phyloP scores from a whole-genome alignment of 1,140 invertebrate genomes.

The Heliconius himera region DNA sequence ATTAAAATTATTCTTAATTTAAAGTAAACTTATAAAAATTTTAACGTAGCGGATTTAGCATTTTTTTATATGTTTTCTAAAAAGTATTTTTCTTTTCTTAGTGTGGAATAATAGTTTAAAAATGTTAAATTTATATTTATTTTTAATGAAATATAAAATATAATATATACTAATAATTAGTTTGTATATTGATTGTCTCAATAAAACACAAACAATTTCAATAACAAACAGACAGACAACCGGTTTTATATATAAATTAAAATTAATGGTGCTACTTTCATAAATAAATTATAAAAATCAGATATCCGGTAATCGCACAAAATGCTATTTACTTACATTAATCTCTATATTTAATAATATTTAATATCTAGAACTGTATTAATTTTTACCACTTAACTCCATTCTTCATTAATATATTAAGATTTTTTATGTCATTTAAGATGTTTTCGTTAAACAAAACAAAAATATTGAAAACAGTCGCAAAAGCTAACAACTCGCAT shows the following conservation, averaged over 20 bases:
- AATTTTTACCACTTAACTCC: background rate
- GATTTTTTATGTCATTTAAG: background rate
- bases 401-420: background rate
- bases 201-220: background rate
- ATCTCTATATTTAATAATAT: background rate
- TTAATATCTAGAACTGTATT: background rate
- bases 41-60: no score
- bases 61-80: no score
- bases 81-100: no score
- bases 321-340: background rate
- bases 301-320: background rate
- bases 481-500: background rate
- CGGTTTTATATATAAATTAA: background rate
- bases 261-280: background rate
- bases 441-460: no score
- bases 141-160: no score
- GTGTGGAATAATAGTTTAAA: no score
- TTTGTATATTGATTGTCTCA: background rate
- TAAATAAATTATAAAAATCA: background rate
- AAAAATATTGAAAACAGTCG: background rate
- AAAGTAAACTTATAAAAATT: no score
- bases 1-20: background rate
- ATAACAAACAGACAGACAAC: background rate
- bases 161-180: background rate
- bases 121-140: background rate